Evolutionary conservation across 1,140 invertebrate genomes (phyloP), one percentile per base, ranked within the genome.

Genomic region (Plodia interpunctella): DNA sequence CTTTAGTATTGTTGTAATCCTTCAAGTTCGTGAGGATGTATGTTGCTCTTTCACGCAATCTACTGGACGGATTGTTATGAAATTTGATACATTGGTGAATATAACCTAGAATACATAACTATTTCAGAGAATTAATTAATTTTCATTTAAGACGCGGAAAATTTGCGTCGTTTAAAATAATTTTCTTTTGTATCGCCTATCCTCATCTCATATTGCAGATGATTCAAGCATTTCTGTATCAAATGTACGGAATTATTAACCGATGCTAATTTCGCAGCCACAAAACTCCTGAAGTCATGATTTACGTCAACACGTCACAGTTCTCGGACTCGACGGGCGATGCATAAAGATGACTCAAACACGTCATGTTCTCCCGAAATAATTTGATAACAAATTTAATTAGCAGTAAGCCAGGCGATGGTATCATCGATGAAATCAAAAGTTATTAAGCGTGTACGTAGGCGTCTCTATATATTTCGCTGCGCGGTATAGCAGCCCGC

Each of bases 351-450:
- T 44, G 15, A 44, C 38, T 44, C 38, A 44, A 32, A 32, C 11
- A 9, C 38, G 38, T 44, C 38, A 44, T 44, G 38, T 44, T 44
- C 15, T 44, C 38, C 38, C 15, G 15, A 44, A 44, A 44, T 44
- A 44, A 44, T 44, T 44, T 44, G 38, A 44, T 44, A 44, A 44
- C 38, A 15, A 44, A 44, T 44, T 44, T 44, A 44, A 44, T 44
- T 44, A 44, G 38, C 38, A 44, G 15, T 44, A 17, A 44, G 15
- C 30, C 38, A 44, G 38, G 38, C 38, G 38, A n/a, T 44, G 38
- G n/a, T 15, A n/a, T 44, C 38, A 44, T 44, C 38, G 38, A 44
- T 44, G 38, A 44, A 44, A 44, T 44, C 13, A 44, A 44, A 44
- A 44, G n/a, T 15, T 4, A 15, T 5, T 2, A n/a, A 15, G 32